phyloP scores from a whole-genome alignment of 1,140 invertebrate species.

The Periplaneta americana region DNA sequence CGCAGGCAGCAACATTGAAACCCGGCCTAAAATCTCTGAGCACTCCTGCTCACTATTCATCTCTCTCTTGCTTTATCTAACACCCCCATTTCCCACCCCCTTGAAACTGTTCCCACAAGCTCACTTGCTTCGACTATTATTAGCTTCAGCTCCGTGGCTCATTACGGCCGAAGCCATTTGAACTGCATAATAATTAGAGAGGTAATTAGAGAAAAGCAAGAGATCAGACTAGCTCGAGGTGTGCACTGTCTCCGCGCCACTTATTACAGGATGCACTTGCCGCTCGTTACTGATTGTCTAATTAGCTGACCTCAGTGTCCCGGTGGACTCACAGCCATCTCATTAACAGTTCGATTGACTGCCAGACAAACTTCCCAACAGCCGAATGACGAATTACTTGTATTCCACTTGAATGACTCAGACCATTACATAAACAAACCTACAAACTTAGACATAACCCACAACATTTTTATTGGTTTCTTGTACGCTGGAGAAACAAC shows the following conservation, averaged over 20 bases:
- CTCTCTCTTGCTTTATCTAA: neutral
- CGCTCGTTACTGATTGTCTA: no score
- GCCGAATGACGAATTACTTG: neutral
- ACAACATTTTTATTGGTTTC: no score
- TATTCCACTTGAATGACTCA: neutral
- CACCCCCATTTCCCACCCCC: no score
- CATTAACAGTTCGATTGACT: neutral
- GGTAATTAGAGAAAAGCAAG: constrained; percentile 13
- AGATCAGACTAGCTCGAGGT: neutral
- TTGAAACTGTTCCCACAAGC: neutral
- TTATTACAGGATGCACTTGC: neutral
- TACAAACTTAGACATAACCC: neutral
- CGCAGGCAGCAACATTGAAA: neutral
- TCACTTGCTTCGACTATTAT: constrained; percentile 4
- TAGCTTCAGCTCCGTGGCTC: constrained; percentile 3
- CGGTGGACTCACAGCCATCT: neutral
- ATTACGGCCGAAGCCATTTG: constrained; percentile 11
- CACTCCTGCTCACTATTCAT: neutral
- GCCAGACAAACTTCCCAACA: neutral
- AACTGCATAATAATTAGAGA: constrained; percentile 14
- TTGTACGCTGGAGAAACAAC: no score
- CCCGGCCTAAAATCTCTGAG: neutral
- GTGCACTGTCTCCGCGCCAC: neutral
- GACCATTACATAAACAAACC: no score
- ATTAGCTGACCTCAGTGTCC: neutral